Base-by-base conservation (phyloP, 2,888 invertebrate species). In the Ernsta delagoae region DNA sequence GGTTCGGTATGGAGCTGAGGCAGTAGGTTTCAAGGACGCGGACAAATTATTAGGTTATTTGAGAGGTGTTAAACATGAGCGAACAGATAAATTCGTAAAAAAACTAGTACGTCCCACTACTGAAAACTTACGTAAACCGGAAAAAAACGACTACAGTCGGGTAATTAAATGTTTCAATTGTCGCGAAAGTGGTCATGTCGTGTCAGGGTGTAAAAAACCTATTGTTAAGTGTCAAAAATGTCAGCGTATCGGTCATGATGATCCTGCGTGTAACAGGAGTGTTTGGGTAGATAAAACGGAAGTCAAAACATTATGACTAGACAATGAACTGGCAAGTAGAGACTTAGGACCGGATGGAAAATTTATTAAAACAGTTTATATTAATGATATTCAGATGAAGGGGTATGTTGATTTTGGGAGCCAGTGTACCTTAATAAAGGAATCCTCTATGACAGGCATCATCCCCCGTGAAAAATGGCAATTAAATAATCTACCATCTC, bases 1-100 rank as follows among this genome's bases (percentile, higher is more conserved):
- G 4, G 48, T 48, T 12, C 48, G 48, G 48, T 48, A 48, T 4
- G 48, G 48, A 48, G 48, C 48, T 6, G 48, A 48, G 48, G 48
- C 48, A 12, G 48, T 65, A 45, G 67, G 11, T 68, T 56, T 12
- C 60, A 12, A 48, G 6, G 48, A 48, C 12, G 12, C 48, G 5
- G 48, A 48, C 12, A 48, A 48, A 48, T 12, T 48, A 0, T 11
- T 48, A 9, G 48, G 48, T 11, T 48, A 48, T 48, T 48, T 48
- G 0, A 48, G 48, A 12, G 48, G 48, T 5, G 48, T 48, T 5
- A 48, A 48, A 48, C 48, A 48, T 48, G 48, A 48, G 48, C n/a
- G 48, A 2, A 6, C 48, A 5, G 48, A 48, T 48, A 48, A 48
- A 11, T 48, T 48, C 12, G 11, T 12, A 11, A 48, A 12, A 6